Evolutionary conservation across 2,113 vertebrate species (phyloP).

Genomic region (Callorhinus ursinus): DNA sequence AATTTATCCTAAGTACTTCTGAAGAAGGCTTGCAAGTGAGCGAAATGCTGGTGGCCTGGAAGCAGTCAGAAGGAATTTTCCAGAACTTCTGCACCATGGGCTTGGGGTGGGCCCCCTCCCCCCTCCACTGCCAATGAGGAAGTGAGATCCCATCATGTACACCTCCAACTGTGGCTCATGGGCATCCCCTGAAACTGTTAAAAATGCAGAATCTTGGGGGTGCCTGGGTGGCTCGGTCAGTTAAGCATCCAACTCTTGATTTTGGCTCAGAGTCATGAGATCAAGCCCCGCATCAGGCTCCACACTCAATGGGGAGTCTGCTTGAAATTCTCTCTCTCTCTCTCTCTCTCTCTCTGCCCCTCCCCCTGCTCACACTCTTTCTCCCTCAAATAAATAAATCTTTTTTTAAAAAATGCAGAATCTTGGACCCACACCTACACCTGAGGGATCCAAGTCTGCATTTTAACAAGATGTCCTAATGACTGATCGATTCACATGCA

Average conservation of each 20-base stretch:
- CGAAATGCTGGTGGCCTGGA: background rate
- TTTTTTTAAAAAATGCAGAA: background rate
- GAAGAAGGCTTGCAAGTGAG: background rate
- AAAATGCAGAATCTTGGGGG: background rate
- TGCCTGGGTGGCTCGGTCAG: background rate
- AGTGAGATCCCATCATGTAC: accelerated
- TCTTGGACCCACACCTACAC: background rate
- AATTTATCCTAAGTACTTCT: slow-evolving; percentile 7
- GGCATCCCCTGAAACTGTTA: background rate
- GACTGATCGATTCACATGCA: background rate
- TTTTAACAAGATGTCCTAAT: background rate
- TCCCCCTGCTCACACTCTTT: background rate
- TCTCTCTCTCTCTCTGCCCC: background rate
- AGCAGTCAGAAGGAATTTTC: background rate
- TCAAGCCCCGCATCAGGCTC: background rate
- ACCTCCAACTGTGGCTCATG: accelerated
- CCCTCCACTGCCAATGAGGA: background rate
- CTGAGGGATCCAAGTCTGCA: background rate
- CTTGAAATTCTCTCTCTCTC: background rate
- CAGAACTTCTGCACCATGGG: background rate
- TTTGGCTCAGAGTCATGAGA: background rate
- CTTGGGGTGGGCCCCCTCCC: background rate
- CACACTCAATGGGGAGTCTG: background rate
- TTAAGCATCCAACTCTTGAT: background rate
- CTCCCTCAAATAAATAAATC: background rate